Evolutionary conservation across 2,888 invertebrate species (phyloP).

Genomic region (Stegophylla sp.): DNA sequence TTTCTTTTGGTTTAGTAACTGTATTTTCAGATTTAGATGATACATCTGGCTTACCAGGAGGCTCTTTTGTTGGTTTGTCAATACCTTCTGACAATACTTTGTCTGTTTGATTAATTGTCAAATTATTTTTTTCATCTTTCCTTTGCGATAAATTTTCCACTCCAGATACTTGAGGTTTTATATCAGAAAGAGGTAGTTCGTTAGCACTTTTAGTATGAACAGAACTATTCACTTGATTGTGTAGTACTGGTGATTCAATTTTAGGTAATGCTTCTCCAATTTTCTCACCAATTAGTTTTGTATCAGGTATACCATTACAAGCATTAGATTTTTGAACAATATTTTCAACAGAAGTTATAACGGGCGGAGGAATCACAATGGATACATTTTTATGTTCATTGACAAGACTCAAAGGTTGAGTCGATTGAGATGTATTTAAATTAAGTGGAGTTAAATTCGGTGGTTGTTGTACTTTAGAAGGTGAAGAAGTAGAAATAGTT

Average conservation of each 20-base stretch:
- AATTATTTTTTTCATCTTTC: constrained; percentile 47
- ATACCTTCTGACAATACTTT: constrained; percentile 10
- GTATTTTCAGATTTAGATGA: constrained; percentile 30
- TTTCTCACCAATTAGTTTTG: constrained; percentile 62
- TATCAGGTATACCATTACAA: constrained; percentile 55
- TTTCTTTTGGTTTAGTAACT: constrained; percentile 36
- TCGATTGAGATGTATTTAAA: constrained; percentile 46
- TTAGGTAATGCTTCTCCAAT: constrained; percentile 64
- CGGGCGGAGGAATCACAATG: constrained; percentile 4
- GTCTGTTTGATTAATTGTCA: constrained; percentile 17
- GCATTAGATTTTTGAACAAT: constrained; percentile 45
- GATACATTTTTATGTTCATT: constrained; percentile 48
- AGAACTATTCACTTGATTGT: constrained; percentile 28
- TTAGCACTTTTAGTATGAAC: constrained; percentile 23
- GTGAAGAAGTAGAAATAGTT: constrained; percentile 42
- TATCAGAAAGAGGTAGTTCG: constrained; percentile 30
- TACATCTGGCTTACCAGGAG: constrained; percentile 5
- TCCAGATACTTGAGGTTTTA: constrained; percentile 30
- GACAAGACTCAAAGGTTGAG: constrained; percentile 50
- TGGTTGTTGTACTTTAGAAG: constrained; percentile 53
- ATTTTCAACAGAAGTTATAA: constrained; percentile 36
- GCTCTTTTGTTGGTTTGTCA: not conserved
- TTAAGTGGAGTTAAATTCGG: constrained; percentile 51
- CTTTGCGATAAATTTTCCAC: constrained; percentile 54
- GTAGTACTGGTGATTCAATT: constrained; percentile 62